phyloP scores from a whole-genome alignment of 2,113 vertebrate species.

The Corydoras maculifer region DNA sequence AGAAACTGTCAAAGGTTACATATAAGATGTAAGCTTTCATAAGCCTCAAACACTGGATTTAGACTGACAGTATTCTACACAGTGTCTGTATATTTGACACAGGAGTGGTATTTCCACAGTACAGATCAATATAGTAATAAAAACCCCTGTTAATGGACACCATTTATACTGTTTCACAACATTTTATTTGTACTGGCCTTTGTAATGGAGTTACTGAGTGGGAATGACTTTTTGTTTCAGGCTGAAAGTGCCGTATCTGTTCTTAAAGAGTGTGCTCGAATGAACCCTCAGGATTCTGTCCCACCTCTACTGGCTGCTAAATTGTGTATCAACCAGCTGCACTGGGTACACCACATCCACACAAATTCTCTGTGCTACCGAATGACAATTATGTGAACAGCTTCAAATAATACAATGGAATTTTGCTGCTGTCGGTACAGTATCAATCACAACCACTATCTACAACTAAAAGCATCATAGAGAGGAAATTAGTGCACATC shows the following conservation, averaged over 20 bases:
- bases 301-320: slow-evolving; percentile 88
- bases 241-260: slow-evolving; percentile 85
- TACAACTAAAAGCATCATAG: slow-evolving; percentile 4
- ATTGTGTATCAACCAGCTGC: slow-evolving; percentile 88
- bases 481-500: slow-evolving; percentile 49
- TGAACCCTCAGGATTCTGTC: slow-evolving; percentile 82
- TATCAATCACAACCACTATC: slow-evolving; percentile 15
- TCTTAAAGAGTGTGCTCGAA: slow-evolving; percentile 81
- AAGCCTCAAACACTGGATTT: too few relatives aligned
- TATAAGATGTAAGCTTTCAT: too few relatives aligned
- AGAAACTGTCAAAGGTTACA: too few relatives aligned
- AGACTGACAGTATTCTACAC: too few relatives aligned
- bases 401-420: background rate
- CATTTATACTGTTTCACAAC: too few relatives aligned
- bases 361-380: slow-evolving; percentile 4
- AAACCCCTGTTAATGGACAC: too few relatives aligned
- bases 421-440: slow-evolving; percentile 2
- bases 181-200: too few relatives aligned
- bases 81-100: too few relatives aligned
- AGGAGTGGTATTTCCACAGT: too few relatives aligned
- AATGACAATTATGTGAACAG: slow-evolving; percentile 18
- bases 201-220: background rate
- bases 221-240: slow-evolving; percentile 55
- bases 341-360: slow-evolving; percentile 77
- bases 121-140: too few relatives aligned